phyloP scores from a whole-genome alignment of 2,113 vertebrate species.

The Dolichallabes microphthalmus region DNA sequence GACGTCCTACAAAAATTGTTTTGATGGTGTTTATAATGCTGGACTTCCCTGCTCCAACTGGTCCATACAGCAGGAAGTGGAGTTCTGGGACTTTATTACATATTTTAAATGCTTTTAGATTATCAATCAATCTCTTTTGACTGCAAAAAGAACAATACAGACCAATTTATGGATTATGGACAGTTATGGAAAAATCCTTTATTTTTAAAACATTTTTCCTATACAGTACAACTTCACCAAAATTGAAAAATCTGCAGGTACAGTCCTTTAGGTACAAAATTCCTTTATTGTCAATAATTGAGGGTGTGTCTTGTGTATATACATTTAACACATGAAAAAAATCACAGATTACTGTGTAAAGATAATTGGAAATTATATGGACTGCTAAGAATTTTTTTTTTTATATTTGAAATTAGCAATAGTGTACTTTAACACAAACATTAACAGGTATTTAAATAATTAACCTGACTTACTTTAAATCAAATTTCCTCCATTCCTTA shows the following conservation, averaged over 20 bases:
- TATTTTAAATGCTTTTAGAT: neutral
- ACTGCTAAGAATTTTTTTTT: neutral
- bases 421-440: neutral
- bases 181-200: neutral
- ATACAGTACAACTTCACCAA: neutral
- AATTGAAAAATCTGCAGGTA: no score
- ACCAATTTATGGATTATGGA: neutral
- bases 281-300: neutral
- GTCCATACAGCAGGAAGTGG: constrained; percentile 36
- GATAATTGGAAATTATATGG: neutral
- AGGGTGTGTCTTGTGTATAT: neutral
- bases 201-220: neutral
- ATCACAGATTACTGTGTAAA: neutral
- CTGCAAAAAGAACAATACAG: neutral
- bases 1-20: neutral
- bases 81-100: constrained; percentile 13
- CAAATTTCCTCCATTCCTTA: neutral
- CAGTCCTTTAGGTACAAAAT: no score
- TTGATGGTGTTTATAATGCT: constrained; percentile 40
- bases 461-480: constrained; percentile 4
- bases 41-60: constrained; percentile 19
- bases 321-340: neutral
- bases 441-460: neutral
- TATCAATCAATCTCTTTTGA: neutral
- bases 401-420: neutral